Percentiles rank a stretch among this genome's conserved stretches.
These are phyloP conservation scores for Brenthis daphne DNA, from an alignment of 2,888 invertebrate genomes.

Conservation along the genomic window DNA sequence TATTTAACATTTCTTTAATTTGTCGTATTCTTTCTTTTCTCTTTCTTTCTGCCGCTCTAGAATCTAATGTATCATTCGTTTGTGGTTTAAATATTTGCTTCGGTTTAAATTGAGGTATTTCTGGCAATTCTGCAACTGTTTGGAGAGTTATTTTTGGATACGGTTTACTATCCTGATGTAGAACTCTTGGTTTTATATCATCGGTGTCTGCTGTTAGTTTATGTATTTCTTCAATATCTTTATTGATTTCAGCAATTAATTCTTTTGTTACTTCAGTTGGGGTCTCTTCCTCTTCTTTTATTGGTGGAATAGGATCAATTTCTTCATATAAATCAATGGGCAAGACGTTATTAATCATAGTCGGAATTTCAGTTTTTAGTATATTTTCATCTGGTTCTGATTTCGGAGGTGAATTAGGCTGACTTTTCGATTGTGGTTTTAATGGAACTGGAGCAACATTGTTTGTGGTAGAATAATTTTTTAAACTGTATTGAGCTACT, in stretches of 20 bases:
- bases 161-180: conserved; percentile 77
- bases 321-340: conserved; percentile 70
- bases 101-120: conserved; percentile 82
- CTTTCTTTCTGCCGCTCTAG: conserved; percentile 76
- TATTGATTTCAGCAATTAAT: conserved; percentile 71
- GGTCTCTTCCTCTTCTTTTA: conserved; percentile 70
- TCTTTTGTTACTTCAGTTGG: conserved; percentile 67
- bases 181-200: conserved; percentile 63
- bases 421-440: conserved; percentile 75
- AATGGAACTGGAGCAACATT: conserved; percentile 52
- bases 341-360: conserved; percentile 61
- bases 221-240: conserved; percentile 78
- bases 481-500: conserved; percentile 82
- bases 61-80: conserved; percentile 68
- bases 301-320: conserved; percentile 70
- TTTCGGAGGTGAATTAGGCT: conserved; percentile 77
- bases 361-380: conserved; percentile 56
- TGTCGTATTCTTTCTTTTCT: conserved; percentile 85
- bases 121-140: conserved; percentile 83
- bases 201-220: conserved; percentile 76
- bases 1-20: conserved; percentile 86
- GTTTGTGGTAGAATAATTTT: conserved; percentile 70
- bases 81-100: conserved; percentile 62
- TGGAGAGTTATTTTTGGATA: conserved; percentile 83
- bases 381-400: conserved; percentile 68